Conservation (phyloP, 2,888 invertebrate species). For the Amblyjoppa fuscipennis region DNA sequence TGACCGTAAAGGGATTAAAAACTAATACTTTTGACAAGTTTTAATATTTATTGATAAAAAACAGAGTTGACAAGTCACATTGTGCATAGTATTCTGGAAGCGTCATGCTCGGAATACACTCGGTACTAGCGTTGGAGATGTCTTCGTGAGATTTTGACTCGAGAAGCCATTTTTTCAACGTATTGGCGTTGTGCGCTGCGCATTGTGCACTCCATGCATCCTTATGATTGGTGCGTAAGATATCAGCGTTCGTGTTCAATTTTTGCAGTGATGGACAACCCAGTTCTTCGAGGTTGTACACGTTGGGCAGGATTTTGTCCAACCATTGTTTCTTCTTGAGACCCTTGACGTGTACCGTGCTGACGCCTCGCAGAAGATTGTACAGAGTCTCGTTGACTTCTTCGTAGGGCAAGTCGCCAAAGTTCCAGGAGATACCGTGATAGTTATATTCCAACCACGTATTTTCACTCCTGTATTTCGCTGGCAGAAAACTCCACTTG, state of each 20-base stretch:
- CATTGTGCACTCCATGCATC: neutral
- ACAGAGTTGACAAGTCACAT: too few relatives aligned
- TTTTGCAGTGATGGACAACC: constrained; percentile 17
- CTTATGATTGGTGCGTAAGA: constrained; percentile 3
- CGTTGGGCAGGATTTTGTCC: constrained; percentile 2
- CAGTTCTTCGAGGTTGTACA: constrained; percentile 29
- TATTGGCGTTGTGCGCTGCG: neutral
- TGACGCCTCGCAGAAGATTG: constrained; percentile 7
- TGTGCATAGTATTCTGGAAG: too few relatives aligned
- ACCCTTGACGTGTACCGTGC: constrained; percentile 43
- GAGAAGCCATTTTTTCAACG: neutral
- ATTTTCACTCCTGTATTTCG: constrained; percentile 48
- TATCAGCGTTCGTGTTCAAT: neutral
- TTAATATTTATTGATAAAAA: too few relatives aligned
- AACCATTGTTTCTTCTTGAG: constrained; percentile 41
- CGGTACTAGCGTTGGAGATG: too few relatives aligned
- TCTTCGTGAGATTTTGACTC: too few relatives aligned
- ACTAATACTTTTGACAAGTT: too few relatives aligned
- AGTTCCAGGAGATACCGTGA: constrained; percentile 41
- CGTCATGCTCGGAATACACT: too few relatives aligned
- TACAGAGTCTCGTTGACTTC: constrained; percentile 32
- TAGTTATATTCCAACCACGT: constrained; percentile 44
- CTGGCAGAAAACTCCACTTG: constrained; percentile 36
- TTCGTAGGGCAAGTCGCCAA: constrained; percentile 41
- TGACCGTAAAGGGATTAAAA: too few relatives aligned